Evolutionary conservation across 2,888 invertebrate species (phyloP).

Genomic region (Altica lythri): DNA sequence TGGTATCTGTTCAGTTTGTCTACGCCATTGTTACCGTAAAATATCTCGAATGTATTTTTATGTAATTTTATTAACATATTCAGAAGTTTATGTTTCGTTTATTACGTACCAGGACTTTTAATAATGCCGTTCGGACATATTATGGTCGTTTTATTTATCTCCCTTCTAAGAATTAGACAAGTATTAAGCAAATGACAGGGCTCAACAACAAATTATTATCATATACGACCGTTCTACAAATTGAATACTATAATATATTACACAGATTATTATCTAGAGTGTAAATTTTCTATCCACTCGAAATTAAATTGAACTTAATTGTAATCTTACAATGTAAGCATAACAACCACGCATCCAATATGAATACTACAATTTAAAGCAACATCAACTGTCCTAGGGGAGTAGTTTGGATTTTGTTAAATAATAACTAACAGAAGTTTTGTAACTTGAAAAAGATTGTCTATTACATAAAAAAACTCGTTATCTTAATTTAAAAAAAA

Average conservation of each 20-base stretch:
- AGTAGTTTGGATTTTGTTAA: too few species aligned
- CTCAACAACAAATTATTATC: slow-evolving; percentile 1
- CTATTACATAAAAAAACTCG: too few species aligned
- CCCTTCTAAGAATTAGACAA: slow-evolving; percentile 30
- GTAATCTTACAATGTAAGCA: slow-evolving; percentile 15
- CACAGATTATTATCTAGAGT: slow-evolving; percentile 5
- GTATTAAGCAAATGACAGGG: slow-evolving; percentile 27
- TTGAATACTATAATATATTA: slow-evolving; percentile 13
- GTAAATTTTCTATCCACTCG: slow-evolving; percentile 12
- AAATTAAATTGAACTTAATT: slow-evolving; percentile 10
- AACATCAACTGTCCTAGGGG: too few species aligned
- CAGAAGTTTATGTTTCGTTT: slow-evolving; percentile 39
- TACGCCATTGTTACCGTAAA: slow-evolving; percentile 10
- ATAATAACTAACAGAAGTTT: too few species aligned
- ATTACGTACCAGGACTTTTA: slow-evolving; percentile 33
- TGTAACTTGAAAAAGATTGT: too few species aligned
- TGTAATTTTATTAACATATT: slow-evolving; percentile 38
- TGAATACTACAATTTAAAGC: too few species aligned
- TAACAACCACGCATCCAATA: slow-evolving; percentile 4
- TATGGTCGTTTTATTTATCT: slow-evolving; percentile 31
- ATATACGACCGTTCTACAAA: slow-evolving; percentile 3
- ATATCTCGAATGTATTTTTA: slow-evolving; percentile 33
- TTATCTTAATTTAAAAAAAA: too few species aligned
- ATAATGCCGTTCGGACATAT: slow-evolving; percentile 30
- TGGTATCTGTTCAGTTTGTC: too few species aligned